Evolutionary conservation across 2,113 vertebrate species (phyloP), one percentile per base, ranked within the genome.

Genomic region (Spea bombifrons): DNA sequence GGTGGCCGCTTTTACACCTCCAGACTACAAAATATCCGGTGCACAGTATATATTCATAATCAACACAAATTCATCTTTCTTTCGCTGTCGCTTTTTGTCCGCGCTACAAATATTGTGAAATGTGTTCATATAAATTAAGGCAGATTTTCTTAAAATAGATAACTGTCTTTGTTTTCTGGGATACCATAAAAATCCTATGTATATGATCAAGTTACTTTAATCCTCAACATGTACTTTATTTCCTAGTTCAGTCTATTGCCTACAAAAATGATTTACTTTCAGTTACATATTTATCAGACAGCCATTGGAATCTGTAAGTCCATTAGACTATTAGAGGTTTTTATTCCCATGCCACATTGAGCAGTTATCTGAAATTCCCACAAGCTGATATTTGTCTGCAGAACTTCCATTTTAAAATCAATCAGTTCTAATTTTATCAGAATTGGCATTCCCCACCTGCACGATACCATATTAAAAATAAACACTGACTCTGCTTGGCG

Each of bases 241-340:
- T 73, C 17, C 2, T 30, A 30, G 70, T 55, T 73, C 70, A 73
- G 77, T 61, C 73, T 80, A 73, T 66, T 44, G 64, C n/a, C 43
- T 73, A 80, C 9, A 64, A 78, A 73, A 80, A 73, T 67, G 4
- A 80, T 73, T 80, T 73, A 15, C 70, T 71, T 67, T 47, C 63
- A 43, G 43, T 80, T 73, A 80, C 70, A 80, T 73, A 80, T 80
- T 80, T 80, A 71, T 73, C 70, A 45, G 66, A 73, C 70, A 66
- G 70, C 44, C 50, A 59, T 59, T 61, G 61, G 57, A 73, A 73
- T 43, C 70, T 66, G 10, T 80, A 73, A 80, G 73, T 73, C 70
- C 77, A 80, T 80, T 80, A 80, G 17, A 66, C 66, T 80, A 80
- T 73, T 66, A 73, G 66, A 66, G 44, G 67, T 73, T 67, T 13